These are phyloP conservation scores for Dendrolimus houi DNA, from an alignment of 2,888 invertebrate genomes.

Conservation along the genomic window DNA sequence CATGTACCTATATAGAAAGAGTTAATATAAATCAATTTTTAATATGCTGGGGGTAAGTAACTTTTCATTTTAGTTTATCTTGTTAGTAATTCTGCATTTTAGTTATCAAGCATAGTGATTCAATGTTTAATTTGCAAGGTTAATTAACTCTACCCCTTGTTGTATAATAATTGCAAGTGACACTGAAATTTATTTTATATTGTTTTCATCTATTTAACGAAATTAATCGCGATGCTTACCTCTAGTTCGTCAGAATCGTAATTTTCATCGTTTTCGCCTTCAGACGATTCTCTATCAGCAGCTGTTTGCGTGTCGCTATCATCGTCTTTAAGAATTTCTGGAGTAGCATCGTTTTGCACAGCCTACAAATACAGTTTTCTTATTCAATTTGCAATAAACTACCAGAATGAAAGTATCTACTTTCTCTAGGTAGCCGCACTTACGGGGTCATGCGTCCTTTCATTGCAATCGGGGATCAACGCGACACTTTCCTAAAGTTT, in stretches of 20 bases:
- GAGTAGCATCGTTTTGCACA: conserved; percentile 25
- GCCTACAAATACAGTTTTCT: conserved; percentile 20
- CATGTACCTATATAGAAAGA: too few relatives aligned
- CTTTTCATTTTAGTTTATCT: too few relatives aligned
- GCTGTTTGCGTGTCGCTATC: conserved; percentile 40
- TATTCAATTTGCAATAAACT: neutral
- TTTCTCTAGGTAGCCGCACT: neutral
- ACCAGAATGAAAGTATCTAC: neutral
- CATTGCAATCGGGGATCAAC: too few relatives aligned
- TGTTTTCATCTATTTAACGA: too few relatives aligned
- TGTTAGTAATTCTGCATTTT: too few relatives aligned
- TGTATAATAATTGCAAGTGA: too few relatives aligned
- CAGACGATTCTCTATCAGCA: conserved; percentile 69
- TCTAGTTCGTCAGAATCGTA: conserved; percentile 81
- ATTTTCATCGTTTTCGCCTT: conserved; percentile 78
- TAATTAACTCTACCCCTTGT: too few relatives aligned
- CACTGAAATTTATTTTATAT: too few relatives aligned
- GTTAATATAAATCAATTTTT: neutral
- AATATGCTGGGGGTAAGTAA: neutral
- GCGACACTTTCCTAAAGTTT: too few relatives aligned
- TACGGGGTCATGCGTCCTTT: conserved; percentile 3
- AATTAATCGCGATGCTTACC: conserved; percentile 40
- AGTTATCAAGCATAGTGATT: too few relatives aligned
- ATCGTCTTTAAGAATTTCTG: conserved; percentile 33
- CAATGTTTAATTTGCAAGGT: too few relatives aligned